Evolutionary conservation across 2,113 vertebrate species (phyloP).

Genomic region (Fulica atra): DNA sequence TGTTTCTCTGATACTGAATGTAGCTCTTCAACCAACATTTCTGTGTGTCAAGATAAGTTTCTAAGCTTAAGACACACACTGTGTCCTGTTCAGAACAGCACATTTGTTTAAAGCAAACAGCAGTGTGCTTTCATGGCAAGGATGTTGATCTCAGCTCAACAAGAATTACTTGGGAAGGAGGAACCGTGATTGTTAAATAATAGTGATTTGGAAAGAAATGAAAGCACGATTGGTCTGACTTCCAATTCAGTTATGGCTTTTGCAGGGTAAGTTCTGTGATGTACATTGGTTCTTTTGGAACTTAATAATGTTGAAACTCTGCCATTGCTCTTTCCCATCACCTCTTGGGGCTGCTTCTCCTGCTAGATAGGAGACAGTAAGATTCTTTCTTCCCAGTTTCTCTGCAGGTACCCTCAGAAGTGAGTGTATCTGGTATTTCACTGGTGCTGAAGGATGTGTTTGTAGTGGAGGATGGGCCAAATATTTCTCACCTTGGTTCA

Average conservation of each 20-base stretch:
- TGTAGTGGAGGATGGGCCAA: background rate
- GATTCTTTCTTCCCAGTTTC: background rate
- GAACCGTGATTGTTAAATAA: background rate
- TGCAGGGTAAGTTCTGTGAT: background rate
- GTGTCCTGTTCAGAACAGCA: background rate
- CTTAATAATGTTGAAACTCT: background rate
- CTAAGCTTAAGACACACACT: background rate
- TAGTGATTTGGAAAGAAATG: background rate
- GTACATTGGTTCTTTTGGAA: background rate
- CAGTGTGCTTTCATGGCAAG: background rate
- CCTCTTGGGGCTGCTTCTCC: background rate
- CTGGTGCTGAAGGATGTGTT: accelerated
- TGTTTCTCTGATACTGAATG: background rate
- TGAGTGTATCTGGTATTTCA: accelerated
- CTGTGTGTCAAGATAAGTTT: background rate
- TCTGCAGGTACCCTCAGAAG: accelerated
- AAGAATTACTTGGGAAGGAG: background rate
- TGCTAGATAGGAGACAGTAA: background rate
- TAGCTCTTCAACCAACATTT: background rate
- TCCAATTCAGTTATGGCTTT: background rate
- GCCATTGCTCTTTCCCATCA: background rate
- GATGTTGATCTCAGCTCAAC: background rate
- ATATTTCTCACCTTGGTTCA: background rate
- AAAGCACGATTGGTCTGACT: background rate
- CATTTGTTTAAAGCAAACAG: background rate